Evolutionary conservation across 2,888 invertebrate species (phyloP).

Genomic region (Tipula confusa): DNA sequence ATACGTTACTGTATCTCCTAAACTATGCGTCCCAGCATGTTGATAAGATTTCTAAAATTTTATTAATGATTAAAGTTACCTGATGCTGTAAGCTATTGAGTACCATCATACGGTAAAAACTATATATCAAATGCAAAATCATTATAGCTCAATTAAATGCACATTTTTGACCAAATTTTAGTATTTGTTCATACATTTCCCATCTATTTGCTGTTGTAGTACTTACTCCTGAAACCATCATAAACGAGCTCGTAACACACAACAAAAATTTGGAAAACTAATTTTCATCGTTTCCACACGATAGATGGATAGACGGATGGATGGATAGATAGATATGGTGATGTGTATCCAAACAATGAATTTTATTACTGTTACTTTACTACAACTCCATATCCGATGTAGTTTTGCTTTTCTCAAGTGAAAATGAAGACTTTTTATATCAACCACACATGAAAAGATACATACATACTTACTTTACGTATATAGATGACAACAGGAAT

Average conservation of each 20-base stretch:
- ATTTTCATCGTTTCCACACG: neutral
- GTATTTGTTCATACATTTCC: too few species aligned
- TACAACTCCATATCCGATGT: neutral
- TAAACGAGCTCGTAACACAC: neutral
- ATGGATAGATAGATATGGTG: neutral
- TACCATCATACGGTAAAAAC: neutral
- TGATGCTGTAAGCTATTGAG: neutral
- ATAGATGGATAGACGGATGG: neutral
- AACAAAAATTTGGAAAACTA: neutral
- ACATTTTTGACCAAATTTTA: too few species aligned
- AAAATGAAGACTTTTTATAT: neutral
- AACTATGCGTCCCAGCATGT: too few species aligned
- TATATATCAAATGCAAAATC: neutral
- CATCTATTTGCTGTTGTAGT: too few species aligned
- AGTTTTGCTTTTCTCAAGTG: neutral
- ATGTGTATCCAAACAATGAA: neutral
- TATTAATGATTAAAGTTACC: neutral
- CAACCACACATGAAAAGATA: neutral
- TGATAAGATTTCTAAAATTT: too few species aligned
- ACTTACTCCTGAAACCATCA: neutral
- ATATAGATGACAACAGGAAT: neutral
- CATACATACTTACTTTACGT: neutral
- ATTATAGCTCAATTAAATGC: neutral
- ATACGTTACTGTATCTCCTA: too few species aligned
- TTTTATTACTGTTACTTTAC: conserved; percentile 4